A percentile compares a stretch with the other conserved stretches of the same genome.
Conservation (phyloP, 2,797 vertebrate species). For the Smutsia gigantea region DNA sequence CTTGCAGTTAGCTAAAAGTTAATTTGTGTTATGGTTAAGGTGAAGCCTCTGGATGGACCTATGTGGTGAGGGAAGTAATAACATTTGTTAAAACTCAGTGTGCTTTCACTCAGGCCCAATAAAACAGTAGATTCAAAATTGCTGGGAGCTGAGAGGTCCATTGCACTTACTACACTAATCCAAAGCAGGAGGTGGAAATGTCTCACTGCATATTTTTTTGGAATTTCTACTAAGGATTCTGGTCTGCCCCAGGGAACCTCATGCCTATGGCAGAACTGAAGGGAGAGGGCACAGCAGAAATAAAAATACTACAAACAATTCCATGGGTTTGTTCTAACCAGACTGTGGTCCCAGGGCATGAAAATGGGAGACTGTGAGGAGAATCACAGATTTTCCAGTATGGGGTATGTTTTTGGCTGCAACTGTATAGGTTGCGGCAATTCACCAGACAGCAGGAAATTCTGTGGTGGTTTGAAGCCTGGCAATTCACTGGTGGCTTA, state of each 20-base stretch:
- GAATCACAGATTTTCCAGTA: conserved; percentile 56
- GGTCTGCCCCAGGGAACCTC: background rate
- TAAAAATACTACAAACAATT: background rate
- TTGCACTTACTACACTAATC: background rate
- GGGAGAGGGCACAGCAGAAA: background rate
- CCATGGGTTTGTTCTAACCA: background rate
- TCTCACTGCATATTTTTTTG: background rate
- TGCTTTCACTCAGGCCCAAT: background rate
- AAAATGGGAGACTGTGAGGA: background rate
- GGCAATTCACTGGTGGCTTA: conserved; percentile 40
- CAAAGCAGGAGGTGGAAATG: background rate
- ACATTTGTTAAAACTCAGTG: conserved; percentile 6
- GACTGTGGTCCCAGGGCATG: background rate
- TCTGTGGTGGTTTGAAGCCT: conserved; percentile 52
- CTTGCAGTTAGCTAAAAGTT: conserved; percentile 3
- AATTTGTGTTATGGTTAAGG: conserved; percentile 5
- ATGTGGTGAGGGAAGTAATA: background rate
- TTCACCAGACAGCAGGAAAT: conserved; percentile 55
- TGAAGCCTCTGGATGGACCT: background rate
- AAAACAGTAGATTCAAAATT: background rate
- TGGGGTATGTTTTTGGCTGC: background rate
- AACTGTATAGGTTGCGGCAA: conserved; percentile 14
- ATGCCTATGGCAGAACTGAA: background rate
- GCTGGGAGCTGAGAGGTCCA: background rate
- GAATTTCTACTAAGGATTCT: conserved; percentile 37